Base-by-base conservation (phyloP, 2,113 vertebrate species). In the Cyprinodon brontotheroides region DNA sequence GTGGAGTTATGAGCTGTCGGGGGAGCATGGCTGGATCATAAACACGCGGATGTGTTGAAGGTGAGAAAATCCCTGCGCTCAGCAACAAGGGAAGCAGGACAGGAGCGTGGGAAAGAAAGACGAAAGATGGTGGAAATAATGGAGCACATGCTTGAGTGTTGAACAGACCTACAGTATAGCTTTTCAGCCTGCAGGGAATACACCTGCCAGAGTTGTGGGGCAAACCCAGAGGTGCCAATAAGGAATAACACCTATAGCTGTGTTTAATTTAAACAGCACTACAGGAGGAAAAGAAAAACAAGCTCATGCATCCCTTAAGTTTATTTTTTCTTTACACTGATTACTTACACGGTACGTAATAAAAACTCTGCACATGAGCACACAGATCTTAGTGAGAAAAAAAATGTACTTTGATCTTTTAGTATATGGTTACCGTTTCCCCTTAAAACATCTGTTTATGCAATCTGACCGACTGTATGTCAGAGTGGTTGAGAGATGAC, bases 91-190 rank as follows among this genome's bases (percentile, higher is more conserved):
- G 68, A 74, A 66, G 74, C 37, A 61, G 70, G 79, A 73, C 48
- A 17, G 82, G 79, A 90, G 88, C 79, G 82, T 92, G 90, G 84
- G 91, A 89, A 91, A 79, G 74, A 81, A 65, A 76, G 69, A 9
- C 1, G 77, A 22, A 79, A 57, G 81, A n/a, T 59, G 50, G 41
- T 65, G 43, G 47, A 65, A 72, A 79, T 65, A 61, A 50, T 10
- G 48, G 45, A 11, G 68, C 41, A 38, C 62, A 61, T 45, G 61
- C 12, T 13, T 1, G 68, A 65, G 71, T 11, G 79, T 15, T 14
- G 53, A 72, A 38, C 40, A 14, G 71, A 67, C 62, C 65, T 61
- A 68, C 38, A 37, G 75, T 57, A 20, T n/a, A 57, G 50, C 17
- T 22, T 70, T 1, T n/a, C 4, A 38, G 78, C 80, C 82, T 70